Evolutionary conservation across 1,140 invertebrate genomes (phyloP).

Genomic region (Aphis craccivora): DNA sequence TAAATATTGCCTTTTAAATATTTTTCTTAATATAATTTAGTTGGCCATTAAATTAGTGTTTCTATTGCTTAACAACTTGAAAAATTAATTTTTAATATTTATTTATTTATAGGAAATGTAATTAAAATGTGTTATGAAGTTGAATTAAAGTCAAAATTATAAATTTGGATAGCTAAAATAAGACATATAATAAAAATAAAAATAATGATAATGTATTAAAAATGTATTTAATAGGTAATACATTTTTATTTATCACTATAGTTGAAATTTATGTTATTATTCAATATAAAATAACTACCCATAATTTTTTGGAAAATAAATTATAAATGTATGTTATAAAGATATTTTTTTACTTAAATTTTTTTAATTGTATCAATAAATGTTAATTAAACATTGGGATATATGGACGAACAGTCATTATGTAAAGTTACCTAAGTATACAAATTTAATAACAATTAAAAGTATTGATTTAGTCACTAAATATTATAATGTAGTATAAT

Average conservation of each 20-base stretch:
- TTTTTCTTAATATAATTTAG: too few species aligned
- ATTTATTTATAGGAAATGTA: too few species aligned
- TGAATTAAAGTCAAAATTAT: background rate
- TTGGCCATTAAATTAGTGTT: too few species aligned
- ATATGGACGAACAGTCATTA: background rate
- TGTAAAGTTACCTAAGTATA: background rate
- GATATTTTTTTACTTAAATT: background rate
- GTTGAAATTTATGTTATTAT: background rate
- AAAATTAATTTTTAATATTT: too few species aligned
- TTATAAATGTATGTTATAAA: too few species aligned
- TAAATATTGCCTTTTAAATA: too few species aligned
- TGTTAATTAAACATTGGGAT: background rate
- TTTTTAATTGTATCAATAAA: background rate
- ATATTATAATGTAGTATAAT: background rate
- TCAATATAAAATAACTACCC: background rate
- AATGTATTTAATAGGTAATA: background rate
- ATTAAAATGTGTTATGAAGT: background rate
- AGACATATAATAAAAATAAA: background rate
- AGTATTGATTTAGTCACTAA: background rate
- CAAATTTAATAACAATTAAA: background rate
- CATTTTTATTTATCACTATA: background rate
- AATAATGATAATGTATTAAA: background rate
- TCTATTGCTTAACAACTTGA: too few species aligned
- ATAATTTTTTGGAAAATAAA: background rate
- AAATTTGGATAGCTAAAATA: background rate